These are phyloP conservation scores for Platichthys stellatus DNA, from an alignment of 2,113 vertebrate species.

Conservation along the genomic window DNA sequence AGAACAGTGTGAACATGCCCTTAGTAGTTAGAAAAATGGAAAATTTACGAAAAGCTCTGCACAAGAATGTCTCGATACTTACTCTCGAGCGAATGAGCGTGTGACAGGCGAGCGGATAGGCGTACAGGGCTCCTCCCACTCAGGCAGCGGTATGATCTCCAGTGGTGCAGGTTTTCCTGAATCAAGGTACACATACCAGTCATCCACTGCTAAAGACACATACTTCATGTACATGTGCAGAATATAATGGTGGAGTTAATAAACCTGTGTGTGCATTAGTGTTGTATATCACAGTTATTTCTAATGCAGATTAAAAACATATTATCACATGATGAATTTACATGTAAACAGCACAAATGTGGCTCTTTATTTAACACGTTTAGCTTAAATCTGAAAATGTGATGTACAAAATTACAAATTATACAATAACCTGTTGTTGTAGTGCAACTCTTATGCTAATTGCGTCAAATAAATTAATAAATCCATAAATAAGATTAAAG, in stretches of 20 bases:
- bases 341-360: background rate
- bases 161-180: conserved; percentile 94
- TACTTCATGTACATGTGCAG: background rate
- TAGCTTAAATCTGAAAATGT: background rate
- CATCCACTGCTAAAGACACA: conserved; percentile 14
- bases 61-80: conserved; percentile 78
- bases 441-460: background rate
- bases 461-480: background rate
- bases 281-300: background rate
- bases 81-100: conserved; percentile 97
- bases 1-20: conserved; percentile 54
- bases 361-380: background rate
- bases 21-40: conserved; percentile 31
- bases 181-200: conserved; percentile 49
- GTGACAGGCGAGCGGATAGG: conserved; percentile 97
- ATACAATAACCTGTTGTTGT: background rate
- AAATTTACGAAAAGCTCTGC: background rate
- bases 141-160: conserved; percentile 94
- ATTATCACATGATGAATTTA: background rate
- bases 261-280: background rate
- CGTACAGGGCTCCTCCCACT: conserved; percentile 94
- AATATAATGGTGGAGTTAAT: background rate
- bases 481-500: background rate
- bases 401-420: background rate
- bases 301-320: too few relatives aligned